Conservation (phyloP, 2,113 vertebrate species). For the Piaya cayana region DNA sequence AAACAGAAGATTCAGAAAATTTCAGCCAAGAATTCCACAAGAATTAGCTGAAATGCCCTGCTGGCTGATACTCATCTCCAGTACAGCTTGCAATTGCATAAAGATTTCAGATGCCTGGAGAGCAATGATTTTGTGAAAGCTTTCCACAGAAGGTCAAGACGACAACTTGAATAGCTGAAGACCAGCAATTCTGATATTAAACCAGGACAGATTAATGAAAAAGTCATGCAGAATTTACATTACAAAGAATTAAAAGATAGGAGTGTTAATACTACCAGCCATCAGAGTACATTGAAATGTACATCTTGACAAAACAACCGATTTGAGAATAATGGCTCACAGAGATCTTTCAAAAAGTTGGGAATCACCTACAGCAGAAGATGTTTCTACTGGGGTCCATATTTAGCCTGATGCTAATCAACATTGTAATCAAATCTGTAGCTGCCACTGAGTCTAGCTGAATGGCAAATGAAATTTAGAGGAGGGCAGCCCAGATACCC, state of each 20-base stretch:
- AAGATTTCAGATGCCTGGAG: not conserved
- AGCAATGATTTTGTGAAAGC: slow-evolving; percentile 35
- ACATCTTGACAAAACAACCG: not conserved
- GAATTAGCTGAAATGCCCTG: not conserved
- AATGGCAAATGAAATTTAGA: not conserved
- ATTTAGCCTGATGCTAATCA: not conserved
- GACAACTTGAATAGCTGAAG: not conserved
- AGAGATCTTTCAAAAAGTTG: not conserved
- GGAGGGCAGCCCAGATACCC: not conserved
- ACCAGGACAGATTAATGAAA: not conserved
- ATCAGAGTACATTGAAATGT: not conserved
- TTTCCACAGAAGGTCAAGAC: not conserved
- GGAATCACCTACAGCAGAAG: not conserved
- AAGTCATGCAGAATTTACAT: not conserved
- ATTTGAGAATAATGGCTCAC: not conserved
- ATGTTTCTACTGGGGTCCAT: not conserved
- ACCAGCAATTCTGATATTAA: not conserved
- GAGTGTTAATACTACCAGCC: not conserved
- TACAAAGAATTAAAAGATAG: not conserved
- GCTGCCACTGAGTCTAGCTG: not conserved
- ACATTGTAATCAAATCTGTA: not conserved
- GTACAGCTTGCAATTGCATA: not conserved
- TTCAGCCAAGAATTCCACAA: not conserved
- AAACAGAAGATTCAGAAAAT: not conserved
- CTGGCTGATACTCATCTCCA: not conserved